Conservation (phyloP, 1,140 invertebrate genomes). For the Trichomalopsis sarcophagae region DNA sequence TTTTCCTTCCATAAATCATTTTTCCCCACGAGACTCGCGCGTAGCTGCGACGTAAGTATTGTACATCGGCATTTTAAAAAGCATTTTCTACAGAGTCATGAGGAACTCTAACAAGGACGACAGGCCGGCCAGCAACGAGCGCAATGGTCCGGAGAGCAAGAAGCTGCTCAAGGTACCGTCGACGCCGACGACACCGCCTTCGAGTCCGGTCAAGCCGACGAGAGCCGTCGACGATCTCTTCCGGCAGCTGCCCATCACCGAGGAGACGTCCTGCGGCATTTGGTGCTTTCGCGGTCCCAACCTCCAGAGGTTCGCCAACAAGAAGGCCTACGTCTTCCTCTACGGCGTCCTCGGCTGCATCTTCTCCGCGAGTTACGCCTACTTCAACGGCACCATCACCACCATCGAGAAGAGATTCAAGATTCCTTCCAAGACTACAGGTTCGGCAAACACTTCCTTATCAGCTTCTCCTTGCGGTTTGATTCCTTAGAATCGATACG, state of each 20-base stretch:
- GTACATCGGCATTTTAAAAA: too few species aligned
- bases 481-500: neutral
- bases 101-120: conserved; percentile 59
- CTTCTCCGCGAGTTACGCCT: conserved; percentile 85
- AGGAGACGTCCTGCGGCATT: conserved; percentile 80
- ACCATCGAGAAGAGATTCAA: conserved; percentile 89
- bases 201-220: conserved; percentile 53
- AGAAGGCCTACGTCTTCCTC: conserved; percentile 83
- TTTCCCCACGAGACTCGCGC: too few species aligned
- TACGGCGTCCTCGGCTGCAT: conserved; percentile 85
- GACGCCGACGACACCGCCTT: conserved; percentile 53
- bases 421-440: conserved; percentile 85
- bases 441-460: conserved; percentile 66
- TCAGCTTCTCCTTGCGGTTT: too few species aligned
- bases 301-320: conserved; percentile 83
- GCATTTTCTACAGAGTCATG: conserved; percentile 39
- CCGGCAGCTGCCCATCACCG: conserved; percentile 74
- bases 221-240: conserved; percentile 75
- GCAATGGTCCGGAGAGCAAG: conserved; percentile 67
- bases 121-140: conserved; percentile 60
- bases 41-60: too few species aligned
- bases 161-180: conserved; percentile 64
- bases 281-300: conserved; percentile 77
- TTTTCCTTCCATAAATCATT: too few species aligned
- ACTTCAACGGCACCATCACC: conserved; percentile 86